Evolutionary conservation across 2,797 vertebrate genomes (phyloP), one percentile per base, ranked within the genome.

Genomic region (Crocodylus rhombifer): DNA sequence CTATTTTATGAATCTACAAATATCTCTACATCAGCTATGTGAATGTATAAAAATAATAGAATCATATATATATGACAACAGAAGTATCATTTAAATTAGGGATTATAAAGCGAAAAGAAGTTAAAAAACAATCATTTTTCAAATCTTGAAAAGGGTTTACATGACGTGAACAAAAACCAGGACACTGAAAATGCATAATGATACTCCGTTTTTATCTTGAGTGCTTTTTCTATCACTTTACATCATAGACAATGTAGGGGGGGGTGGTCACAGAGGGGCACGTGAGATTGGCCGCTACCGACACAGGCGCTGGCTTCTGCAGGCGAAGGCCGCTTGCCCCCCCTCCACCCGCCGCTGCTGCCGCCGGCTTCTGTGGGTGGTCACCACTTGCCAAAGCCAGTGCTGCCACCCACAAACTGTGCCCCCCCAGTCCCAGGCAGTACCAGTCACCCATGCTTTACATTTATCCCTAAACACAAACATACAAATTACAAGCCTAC

Each of bases 401-500:
- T 8, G 42, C 42, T 42, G 42, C 42, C 42, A 7, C 42, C 42
- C 7, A 42, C 42, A 42, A 42, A 42, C 42, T 42, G 42, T 42
- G 42, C 42, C 42, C 42, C 42, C 42, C 33, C 33, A 36, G 33
- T 36, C 33, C 6, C 33, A 36, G 33, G 33, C 33, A 6, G 4
- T 36, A 36, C 33, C 33, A 36, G 33, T 36, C 33, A 36, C 4
- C 33, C 4, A 13, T 55, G 5, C 4, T 11, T 81, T 89, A 42
- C 42, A 42, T 42, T 42, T 42, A 3, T 42, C 42, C 84, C 17
- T 85, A 69, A 83, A 81, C 16, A 13, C 25, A 30, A 62, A n/a
- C 1, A 14, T 0, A 0, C 5, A 51, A 0, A 0, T 42, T 75
- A 69, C 7, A 86, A 6, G 23, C 5, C 17, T 63, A 14, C 33